A percentile compares a stretch with the other conserved stretches of the same genome.
Conservation (phyloP, 1,140 invertebrate species). For the Vanessa atalanta region DNA sequence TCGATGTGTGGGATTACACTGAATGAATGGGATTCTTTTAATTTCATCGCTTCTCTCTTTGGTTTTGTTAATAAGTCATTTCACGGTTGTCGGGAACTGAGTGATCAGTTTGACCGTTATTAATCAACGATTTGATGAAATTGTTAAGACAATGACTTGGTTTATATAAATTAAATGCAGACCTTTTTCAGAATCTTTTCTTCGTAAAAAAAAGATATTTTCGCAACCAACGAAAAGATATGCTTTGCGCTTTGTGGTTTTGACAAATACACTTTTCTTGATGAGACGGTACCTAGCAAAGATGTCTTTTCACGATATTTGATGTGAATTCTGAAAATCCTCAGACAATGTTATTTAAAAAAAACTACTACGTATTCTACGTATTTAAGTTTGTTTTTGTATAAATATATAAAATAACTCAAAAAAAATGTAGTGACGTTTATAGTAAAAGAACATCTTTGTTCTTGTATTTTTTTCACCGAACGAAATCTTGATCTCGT, state of each 20-base stretch:
- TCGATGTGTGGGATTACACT: constrained; percentile 16
- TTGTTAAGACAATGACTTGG: too few species aligned
- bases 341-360: neutral
- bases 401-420: neutral
- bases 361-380: neutral
- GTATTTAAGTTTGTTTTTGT: neutral
- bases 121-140: too few species aligned
- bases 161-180: neutral
- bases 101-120: neutral
- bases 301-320: neutral
- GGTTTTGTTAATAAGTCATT: constrained; percentile 19
- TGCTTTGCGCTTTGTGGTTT: constrained; percentile 1
- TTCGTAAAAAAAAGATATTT: neutral
- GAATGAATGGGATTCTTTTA: constrained; percentile 20
- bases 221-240: constrained; percentile 2
- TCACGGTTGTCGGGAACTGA: constrained; percentile 1
- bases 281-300: neutral
- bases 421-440: neutral
- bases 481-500: constrained; percentile 23
- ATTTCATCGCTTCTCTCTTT: constrained; percentile 15
- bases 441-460: neutral
- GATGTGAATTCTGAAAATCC: neutral
- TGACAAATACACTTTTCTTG: constrained; percentile 11
- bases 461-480: neutral
- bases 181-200: neutral